phyloP scores from a whole-genome alignment of 2,113 vertebrate genomes.

The Thermophis baileyi region DNA sequence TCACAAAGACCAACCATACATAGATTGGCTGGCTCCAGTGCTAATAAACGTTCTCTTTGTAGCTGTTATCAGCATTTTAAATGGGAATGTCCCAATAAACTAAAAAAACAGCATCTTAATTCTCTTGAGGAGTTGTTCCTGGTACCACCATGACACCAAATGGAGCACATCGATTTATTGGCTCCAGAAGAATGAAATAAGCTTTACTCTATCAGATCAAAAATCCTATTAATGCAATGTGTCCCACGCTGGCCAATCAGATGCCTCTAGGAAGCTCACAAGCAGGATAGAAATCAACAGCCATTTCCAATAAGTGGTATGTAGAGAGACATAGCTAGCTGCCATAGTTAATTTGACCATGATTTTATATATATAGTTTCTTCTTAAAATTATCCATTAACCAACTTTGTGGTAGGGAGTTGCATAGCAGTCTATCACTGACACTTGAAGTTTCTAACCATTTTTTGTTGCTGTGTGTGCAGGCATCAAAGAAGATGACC shows the following conservation, averaged over 20 bases:
- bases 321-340: not conserved
- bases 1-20: not conserved
- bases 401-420: not conserved
- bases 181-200: not conserved
- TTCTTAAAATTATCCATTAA: not conserved
- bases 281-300: not conserved
- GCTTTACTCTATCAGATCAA: not conserved
- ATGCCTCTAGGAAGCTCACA: not conserved
- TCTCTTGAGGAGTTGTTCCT: not conserved
- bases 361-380: not conserved
- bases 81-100: not conserved
- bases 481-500: not conserved
- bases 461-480: not conserved
- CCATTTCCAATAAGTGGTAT: not conserved
- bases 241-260: not conserved
- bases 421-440: not conserved
- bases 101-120: not conserved
- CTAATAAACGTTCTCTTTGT: not conserved
- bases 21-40: not conserved
- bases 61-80: not conserved
- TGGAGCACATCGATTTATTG: not conserved
- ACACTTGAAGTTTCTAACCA: not conserved
- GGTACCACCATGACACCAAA: not conserved
- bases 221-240: not conserved
- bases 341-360: not conserved